Base-by-base conservation (phyloP, 2,888 invertebrate genomes). In the Muscina levida region DNA sequence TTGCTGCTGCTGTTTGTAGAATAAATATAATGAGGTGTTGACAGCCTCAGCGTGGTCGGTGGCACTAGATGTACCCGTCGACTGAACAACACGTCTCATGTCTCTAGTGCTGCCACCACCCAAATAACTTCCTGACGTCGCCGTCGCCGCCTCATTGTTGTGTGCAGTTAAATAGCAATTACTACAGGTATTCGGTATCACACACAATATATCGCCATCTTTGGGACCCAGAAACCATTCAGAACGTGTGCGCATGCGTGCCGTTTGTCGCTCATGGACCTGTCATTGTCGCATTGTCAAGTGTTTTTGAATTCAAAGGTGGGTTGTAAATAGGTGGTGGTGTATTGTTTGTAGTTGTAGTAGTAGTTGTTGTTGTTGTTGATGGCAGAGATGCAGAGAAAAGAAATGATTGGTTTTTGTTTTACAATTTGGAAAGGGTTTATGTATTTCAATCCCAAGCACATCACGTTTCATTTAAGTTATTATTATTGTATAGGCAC, bases 191-290 rank as follows among this genome's bases (percentile, higher is more conserved):
- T 87, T 87, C 82, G 85, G 85, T 85, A 87, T 84, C 84, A 88
- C 84, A 83, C 86, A 82, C 84, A 88, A 85, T 76, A 87, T 87
- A 75, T 80, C 83, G 22, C 78, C 78, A 77, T 88, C 90, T 74
- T 88, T 85, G 62, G 88, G 89, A 82, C 89, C 89, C 91, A 97
- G 93, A 92, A 98, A 98, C 98, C 98, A 99, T 92, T 98, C 98
- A 79, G 98, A 98, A 86, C 98, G 94, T 84, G 98, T 97, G 90
- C 97, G 94, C 97, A 99, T 97, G 86, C 98, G 94, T 90, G 97
- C 97, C 84, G 98, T 95, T 93, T 99, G 98, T 89, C 97, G 93
- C 92, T 97, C 97, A 92, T 97, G 97, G 87, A 98, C 97, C 96
- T 97, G 85, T 56, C 57, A 57, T 15, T 15, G 75, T 82, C 56